Conservation (phyloP, 30 jellyfish, hydroid and myxozoan genomes). For the Chrysaora quinquecirrha region DNA sequence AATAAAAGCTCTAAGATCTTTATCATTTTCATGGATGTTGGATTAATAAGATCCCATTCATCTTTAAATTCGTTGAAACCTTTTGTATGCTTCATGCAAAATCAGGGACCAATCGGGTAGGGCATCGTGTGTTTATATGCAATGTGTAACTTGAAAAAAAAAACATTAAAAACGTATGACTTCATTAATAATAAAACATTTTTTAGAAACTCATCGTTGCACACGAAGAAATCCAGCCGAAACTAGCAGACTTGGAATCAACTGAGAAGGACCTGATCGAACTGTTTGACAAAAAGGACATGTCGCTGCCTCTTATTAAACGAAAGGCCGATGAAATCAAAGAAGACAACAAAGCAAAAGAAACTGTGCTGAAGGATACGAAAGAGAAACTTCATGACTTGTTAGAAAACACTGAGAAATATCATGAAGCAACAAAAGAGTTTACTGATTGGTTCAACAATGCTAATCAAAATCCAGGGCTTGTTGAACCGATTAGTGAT, state of each 20-base stretch:
- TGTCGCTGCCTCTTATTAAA: constrained; percentile 43
- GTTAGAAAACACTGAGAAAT: constrained; percentile 34
- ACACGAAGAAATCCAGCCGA: constrained; percentile 66
- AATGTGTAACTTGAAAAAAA: no score
- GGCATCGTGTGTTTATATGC: no score
- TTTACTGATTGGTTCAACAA: constrained; percentile 63
- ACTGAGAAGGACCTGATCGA: constrained; percentile 69
- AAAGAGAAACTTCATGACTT: constrained; percentile 65
- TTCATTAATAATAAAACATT: no score
- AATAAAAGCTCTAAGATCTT: no score
- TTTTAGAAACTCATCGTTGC: constrained; percentile 47
- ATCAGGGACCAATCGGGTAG: no score
- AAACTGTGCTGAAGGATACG: constrained; percentile 51
- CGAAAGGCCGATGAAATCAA: constrained; percentile 42
- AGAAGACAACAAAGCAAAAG: constrained; percentile 43
- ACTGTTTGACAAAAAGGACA: constrained; percentile 70
- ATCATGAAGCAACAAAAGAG: constrained; percentile 44
- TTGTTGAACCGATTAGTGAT: constrained; percentile 70
- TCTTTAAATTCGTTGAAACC: no score
- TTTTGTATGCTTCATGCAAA: no score
- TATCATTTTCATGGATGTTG: no score
- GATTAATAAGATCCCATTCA: no score
- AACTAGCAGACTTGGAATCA: constrained; percentile 36
- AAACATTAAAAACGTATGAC: no score
- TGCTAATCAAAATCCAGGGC: constrained; percentile 59